phyloP scores from a whole-genome alignment of 2,888 invertebrate genomes.

The Copidosoma aretas region DNA sequence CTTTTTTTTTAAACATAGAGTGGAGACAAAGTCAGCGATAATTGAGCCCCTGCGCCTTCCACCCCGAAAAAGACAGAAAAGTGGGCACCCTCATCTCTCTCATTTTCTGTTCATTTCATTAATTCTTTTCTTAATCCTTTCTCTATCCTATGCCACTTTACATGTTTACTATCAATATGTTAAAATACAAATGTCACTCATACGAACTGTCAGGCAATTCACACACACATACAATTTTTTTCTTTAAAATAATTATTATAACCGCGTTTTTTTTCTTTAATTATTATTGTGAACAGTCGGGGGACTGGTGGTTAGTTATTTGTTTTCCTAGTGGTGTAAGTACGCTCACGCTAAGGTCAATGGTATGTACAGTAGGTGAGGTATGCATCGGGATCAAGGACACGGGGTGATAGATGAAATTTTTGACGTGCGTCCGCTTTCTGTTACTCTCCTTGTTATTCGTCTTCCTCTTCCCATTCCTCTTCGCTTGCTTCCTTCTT shows the following conservation, averaged over 20 bases:
- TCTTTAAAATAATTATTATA: slow-evolving; percentile 61
- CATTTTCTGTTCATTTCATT: slow-evolving; percentile 30
- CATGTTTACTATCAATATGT: slow-evolving; percentile 62
- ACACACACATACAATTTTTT: slow-evolving; percentile 59
- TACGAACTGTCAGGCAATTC: slow-evolving; percentile 51
- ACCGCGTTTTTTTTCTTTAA: slow-evolving; percentile 53
- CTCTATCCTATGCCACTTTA: slow-evolving; percentile 62
- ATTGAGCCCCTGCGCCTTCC: slow-evolving; percentile 43
- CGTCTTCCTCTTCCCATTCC: slow-evolving; percentile 65
- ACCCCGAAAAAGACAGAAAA: slow-evolving; percentile 40
- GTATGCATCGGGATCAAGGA: slow-evolving; percentile 62
- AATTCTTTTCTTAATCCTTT: slow-evolving; percentile 39
- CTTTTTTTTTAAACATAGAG: slow-evolving; percentile 39
- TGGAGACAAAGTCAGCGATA: slow-evolving; percentile 43
- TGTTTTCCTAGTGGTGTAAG: slow-evolving; percentile 61
- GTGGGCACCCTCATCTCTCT: slow-evolving; percentile 40
- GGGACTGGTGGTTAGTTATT: slow-evolving; percentile 60
- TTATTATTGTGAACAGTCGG: slow-evolving; percentile 61
- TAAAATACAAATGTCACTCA: slow-evolving; percentile 63
- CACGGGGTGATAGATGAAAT: slow-evolving; percentile 62
- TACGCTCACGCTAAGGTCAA: slow-evolving; percentile 64
- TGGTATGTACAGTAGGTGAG: slow-evolving; percentile 64
- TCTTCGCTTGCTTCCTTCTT: slow-evolving; percentile 69
- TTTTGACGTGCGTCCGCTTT: slow-evolving; percentile 61
- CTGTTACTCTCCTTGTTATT: slow-evolving; percentile 67